Evolutionary conservation across 92 coral and sea anemone species (phyloP).

Genomic region (Siderastrea radians): DNA sequence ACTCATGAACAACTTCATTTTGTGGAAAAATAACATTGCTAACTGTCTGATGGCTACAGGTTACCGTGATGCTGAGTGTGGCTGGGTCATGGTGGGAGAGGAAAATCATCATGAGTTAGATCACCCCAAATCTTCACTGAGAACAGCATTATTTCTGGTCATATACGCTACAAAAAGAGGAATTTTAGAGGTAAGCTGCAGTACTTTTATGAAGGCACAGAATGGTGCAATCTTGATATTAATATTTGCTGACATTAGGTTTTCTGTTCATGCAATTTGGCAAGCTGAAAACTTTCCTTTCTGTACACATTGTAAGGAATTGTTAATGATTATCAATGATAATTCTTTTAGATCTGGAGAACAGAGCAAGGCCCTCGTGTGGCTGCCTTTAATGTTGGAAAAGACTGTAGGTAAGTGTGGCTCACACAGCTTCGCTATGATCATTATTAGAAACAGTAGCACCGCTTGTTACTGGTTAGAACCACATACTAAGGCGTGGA

Average conservation of each 20-base stretch:
- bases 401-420: slow-evolving; percentile 87
- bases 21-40: too few relatives aligned
- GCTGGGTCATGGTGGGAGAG: slow-evolving; percentile 96
- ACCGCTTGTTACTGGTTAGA: too few relatives aligned
- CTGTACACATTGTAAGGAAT: too few relatives aligned
- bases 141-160: slow-evolving; percentile 96
- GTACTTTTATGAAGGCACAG: neutral
- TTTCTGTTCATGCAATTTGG: too few relatives aligned
- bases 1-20: too few relatives aligned
- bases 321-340: neutral
- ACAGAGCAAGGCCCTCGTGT: slow-evolving; percentile 99
- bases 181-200: slow-evolving; percentile 82
- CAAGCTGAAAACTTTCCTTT: too few relatives aligned
- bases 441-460: too few relatives aligned
- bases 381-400: slow-evolving; percentile 98
- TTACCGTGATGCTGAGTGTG: slow-evolving; percentile 99
- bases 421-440: neutral
- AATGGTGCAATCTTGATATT: neutral
- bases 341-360: slow-evolving; percentile 88
- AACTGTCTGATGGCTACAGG: slow-evolving; percentile 46
- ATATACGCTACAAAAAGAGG: slow-evolving; percentile 98
- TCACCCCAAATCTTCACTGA: slow-evolving; percentile 36
- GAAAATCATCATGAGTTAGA: slow-evolving; percentile 74
- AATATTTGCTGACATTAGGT: too few relatives aligned
- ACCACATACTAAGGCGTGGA: too few relatives aligned